phyloP scores from a whole-genome alignment of 2,797 vertebrate genomes.

The Periophthalmus magnuspinnatus region DNA sequence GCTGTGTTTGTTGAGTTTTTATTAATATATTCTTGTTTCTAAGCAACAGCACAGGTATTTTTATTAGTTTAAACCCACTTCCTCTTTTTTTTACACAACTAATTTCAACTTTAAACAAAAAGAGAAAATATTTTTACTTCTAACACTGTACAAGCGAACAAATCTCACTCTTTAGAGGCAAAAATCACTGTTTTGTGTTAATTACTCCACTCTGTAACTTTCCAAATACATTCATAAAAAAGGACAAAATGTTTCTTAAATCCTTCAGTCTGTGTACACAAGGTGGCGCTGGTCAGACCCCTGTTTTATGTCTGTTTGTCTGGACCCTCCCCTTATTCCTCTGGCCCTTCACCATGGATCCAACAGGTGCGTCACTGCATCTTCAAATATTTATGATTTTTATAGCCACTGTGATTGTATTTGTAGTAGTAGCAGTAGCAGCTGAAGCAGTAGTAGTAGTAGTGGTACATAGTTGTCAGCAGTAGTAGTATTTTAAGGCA shows the following conservation, averaged over 20 bases:
- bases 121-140: background rate
- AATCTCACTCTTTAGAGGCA: background rate
- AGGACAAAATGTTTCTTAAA: background rate
- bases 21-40: no score
- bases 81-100: no score
- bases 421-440: background rate
- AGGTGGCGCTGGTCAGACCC: conserved; percentile 47
- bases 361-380: conserved; percentile 56
- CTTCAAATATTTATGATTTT: conserved; percentile 17
- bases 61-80: no score
- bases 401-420: background rate
- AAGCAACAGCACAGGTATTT: no score
- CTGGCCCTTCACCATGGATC: conserved; percentile 8
- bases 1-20: no score
- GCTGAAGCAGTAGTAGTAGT: background rate
- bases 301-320: background rate
- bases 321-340: conserved; percentile 17
- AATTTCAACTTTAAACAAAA: no score
- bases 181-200: background rate
- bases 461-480: background rate
- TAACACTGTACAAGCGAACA: background rate
- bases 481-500: background rate
- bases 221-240: background rate
- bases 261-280: conserved; percentile 18
- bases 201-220: background rate